Evolutionary conservation across 2,888 invertebrate genomes (phyloP), one percentile per base, ranked within the genome.

Genomic region (Osmoderma eremita): DNA sequence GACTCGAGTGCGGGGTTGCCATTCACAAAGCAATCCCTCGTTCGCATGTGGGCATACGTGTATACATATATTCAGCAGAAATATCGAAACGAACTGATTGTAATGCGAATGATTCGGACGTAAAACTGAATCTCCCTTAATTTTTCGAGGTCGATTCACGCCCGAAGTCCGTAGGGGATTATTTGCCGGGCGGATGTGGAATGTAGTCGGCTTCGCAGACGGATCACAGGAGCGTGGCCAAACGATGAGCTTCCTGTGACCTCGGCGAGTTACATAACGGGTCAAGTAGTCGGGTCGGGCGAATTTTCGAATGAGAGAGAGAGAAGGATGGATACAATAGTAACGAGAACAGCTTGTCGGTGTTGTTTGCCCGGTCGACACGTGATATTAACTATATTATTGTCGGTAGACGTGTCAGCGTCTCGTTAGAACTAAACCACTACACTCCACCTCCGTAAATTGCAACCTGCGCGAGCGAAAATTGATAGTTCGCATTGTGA

Each of bases 231-330:
- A 61, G 48, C 45, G 4, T 56, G 64, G 66, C 67, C 65, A 71
- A 73, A 73, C 69, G 71, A 73, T 64, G 69, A 50, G 68, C 70
- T 71, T 72, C 73, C 73, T 71, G 63, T 42, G 51, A 72, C 71
- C 72, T 71, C 72, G 70, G 30, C 61, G 67, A 67, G 68, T 72
- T 72, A 72, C 67, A 68, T 67, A 72, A 72, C 70, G 67, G 67
- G 70, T 71, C 68, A 67, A 65, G 67, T 65, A 48, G 65, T 56
- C 53, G 62, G 53, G 56, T 50, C 67, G 65, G 49, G 49, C 65
- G 67, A 65, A 69, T 67, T 45, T 45, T 45, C 18, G 15, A 22
- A 10, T 8, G 30, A 30, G 30, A 22, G 30, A 30, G 30, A 30
- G 30, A 30, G 12, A 61, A 8, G 17, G 45, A 8, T 13, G 13